Evolutionary conservation across 2,113 vertebrate species (phyloP).

Genomic region (Theropithecus gelada): DNA sequence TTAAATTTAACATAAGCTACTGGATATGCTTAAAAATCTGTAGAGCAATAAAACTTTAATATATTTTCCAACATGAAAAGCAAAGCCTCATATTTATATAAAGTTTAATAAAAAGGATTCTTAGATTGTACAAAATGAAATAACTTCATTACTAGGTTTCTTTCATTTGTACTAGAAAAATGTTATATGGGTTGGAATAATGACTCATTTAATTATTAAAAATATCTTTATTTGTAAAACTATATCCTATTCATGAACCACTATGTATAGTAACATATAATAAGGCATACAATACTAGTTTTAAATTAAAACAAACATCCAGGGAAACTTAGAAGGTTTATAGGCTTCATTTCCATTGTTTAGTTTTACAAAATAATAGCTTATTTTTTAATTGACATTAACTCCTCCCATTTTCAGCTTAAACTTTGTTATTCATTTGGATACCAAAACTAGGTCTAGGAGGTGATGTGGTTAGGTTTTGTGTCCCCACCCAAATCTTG

Average conservation of each 20-base stretch:
- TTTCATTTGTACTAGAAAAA: slow-evolving; percentile 64
- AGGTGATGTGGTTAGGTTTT: not conserved
- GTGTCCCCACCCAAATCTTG: no score
- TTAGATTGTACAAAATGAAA: slow-evolving; percentile 60
- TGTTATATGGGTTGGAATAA: slow-evolving; percentile 46
- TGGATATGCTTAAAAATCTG: slow-evolving; percentile 46
- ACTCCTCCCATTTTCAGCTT: slow-evolving; percentile 12
- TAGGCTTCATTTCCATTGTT: slow-evolving; percentile 53
- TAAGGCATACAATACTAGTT: slow-evolving; percentile 17
- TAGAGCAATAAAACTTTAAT: slow-evolving; percentile 63
- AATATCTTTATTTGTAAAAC: slow-evolving; percentile 30
- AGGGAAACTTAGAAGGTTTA: slow-evolving; percentile 32
- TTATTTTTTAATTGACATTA: slow-evolving; percentile 6
- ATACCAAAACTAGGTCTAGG: not conserved
- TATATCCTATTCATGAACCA: slow-evolving; percentile 39
- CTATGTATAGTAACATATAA: slow-evolving; percentile 17
- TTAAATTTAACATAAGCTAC: slow-evolving; percentile 63
- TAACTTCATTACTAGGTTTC: slow-evolving; percentile 60
- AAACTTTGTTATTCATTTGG: slow-evolving; percentile 16
- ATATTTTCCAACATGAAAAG: slow-evolving; percentile 69
- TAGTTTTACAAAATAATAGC: slow-evolving; percentile 47
- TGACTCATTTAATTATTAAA: slow-evolving; percentile 58
- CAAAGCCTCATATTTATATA: slow-evolving; percentile 59
- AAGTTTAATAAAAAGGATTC: slow-evolving; percentile 63
- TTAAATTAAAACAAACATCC: slow-evolving; percentile 57